Evolutionary conservation across 2,113 vertebrate genomes (phyloP).

Genomic region (Chitala chitala): DNA sequence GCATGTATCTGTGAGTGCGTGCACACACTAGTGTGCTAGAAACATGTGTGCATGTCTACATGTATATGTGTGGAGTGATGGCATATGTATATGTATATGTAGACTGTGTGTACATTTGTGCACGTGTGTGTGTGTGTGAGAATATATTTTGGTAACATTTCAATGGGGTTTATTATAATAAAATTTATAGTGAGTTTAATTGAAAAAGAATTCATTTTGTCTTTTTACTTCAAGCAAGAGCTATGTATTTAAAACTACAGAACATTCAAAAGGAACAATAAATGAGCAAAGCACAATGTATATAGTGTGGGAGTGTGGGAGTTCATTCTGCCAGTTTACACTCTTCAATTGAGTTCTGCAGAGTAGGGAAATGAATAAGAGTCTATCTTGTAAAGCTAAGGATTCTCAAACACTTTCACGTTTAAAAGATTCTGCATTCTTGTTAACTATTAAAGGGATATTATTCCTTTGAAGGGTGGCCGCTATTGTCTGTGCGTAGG

Average conservation of each 20-base stretch:
- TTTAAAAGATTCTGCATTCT: conserved; percentile 42
- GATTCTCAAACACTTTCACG: conserved; percentile 59
- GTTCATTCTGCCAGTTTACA: conserved; percentile 36
- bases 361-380: conserved; percentile 32
- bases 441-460: conserved; percentile 59
- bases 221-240: background rate
- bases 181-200: background rate
- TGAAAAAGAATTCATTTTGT: no score
- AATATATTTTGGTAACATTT: no score
- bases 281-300: background rate
- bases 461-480: conserved; percentile 57
- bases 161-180: no score
- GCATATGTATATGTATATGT: no score
- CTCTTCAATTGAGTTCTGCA: conserved; percentile 7
- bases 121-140: no score
- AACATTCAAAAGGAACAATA: background rate
- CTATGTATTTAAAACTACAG: background rate
- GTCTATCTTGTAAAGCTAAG: conserved; percentile 48
- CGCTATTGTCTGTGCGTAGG: conserved; percentile 54
- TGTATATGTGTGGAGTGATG: no score
- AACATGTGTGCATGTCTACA: no score
- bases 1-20: background rate
- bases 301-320: conserved; percentile 12
- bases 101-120: no score
- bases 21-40: background rate